Conservation (phyloP, 2,888 invertebrate genomes). For the Chrysotoxum bicinctum region DNA sequence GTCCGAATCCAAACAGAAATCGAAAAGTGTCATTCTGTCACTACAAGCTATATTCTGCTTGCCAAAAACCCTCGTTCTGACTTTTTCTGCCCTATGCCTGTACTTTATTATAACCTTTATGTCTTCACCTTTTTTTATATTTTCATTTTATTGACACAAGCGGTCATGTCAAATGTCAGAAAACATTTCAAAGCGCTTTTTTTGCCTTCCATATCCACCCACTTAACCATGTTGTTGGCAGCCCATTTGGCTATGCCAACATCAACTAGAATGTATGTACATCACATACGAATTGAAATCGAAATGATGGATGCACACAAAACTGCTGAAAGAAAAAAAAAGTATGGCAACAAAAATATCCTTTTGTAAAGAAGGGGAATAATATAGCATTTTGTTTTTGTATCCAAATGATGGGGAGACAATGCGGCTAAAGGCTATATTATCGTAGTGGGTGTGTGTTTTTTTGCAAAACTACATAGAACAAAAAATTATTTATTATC, state of each 20-base stretch:
- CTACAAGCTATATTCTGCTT: background rate
- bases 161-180: constrained; percentile 68
- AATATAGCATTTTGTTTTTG: constrained; percentile 25
- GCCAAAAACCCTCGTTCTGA: constrained; percentile 29
- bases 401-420: constrained; percentile 30
- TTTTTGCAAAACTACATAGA: background rate
- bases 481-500: constrained; percentile 59
- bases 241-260: constrained; percentile 59
- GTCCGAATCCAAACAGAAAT: background rate
- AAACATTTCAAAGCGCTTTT: constrained; percentile 49
- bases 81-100: background rate
- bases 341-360: background rate
- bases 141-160: constrained; percentile 63
- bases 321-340: constrained; percentile 3
- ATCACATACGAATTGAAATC: constrained; percentile 44
- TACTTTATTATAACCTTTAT: constrained; percentile 15
- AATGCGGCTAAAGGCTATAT: constrained; percentile 31
- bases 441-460: constrained; percentile 16
- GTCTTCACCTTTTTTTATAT: constrained; percentile 32
- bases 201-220: constrained; percentile 26
- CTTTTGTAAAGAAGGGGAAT: constrained; percentile 34
- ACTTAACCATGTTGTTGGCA: constrained; percentile 53
- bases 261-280: constrained; percentile 21
- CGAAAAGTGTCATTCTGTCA: background rate
- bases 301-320: constrained; percentile 54